These are phyloP conservation scores for Chitala chitala DNA, from an alignment of 2,113 vertebrate genomes.

Conservation along the genomic window DNA sequence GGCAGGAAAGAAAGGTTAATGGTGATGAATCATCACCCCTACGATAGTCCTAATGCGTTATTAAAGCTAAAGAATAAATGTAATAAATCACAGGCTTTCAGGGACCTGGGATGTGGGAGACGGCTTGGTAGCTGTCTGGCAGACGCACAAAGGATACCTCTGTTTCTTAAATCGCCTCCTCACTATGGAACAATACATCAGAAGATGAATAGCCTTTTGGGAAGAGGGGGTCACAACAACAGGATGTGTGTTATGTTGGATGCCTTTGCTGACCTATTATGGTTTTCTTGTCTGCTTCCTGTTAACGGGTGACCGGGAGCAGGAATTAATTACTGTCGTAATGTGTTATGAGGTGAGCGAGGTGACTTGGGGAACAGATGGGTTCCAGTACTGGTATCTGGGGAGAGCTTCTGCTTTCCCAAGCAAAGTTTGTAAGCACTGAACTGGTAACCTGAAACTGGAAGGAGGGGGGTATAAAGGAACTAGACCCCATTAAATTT, in stretches of 20 bases:
- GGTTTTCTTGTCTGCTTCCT: neutral
- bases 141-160: conserved; percentile 30
- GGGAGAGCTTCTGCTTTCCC: neutral
- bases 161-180: conserved; percentile 14
- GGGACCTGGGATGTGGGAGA: neutral
- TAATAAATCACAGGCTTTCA: conserved; percentile 37
- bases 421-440: neutral
- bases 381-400: conserved; percentile 8
- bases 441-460: too few species aligned
- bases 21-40: conserved; percentile 31
- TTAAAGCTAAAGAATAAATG: conserved; percentile 36
- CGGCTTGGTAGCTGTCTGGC: conserved; percentile 13
- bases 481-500: too few species aligned
- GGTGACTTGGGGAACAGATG: conserved; percentile 49
- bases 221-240: neutral
- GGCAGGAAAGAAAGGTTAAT: conserved; percentile 34
- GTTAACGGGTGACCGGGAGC: conserved; percentile 28
- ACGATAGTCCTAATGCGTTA: conserved; percentile 34
- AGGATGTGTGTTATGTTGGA: neutral
- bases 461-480: too few species aligned
- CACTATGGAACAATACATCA: conserved; percentile 30
- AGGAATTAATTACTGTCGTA: conserved; percentile 52
- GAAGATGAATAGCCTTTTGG: conserved; percentile 40
- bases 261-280: neutral
- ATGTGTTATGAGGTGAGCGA: conserved; percentile 51